Conservation (phyloP, 1,140 invertebrate genomes). For the Solenopsis invicta region DNA sequence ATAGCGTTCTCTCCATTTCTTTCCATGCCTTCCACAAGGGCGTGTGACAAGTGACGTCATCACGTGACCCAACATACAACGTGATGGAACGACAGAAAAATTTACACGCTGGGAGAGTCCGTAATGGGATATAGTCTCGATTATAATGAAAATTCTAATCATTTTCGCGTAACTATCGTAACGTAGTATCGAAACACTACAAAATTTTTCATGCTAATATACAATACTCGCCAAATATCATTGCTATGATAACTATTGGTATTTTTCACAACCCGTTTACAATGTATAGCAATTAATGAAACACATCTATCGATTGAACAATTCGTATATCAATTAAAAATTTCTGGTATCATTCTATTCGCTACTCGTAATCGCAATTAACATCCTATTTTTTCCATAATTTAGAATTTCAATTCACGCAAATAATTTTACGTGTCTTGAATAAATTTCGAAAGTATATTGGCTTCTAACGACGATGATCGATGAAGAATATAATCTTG, state of each 20-base stretch:
- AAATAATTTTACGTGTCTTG: background rate
- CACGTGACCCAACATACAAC: constrained; percentile 52
- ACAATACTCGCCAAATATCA: background rate
- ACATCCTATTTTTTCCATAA: background rate
- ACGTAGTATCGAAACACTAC: background rate
- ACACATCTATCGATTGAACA: background rate
- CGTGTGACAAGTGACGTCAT: constrained; percentile 48
- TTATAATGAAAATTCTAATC: constrained; percentile 30
- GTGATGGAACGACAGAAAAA: constrained; percentile 66
- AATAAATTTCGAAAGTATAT: background rate
- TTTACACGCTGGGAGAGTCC: constrained; percentile 38
- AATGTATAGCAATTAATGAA: background rate
- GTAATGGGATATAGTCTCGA: constrained; percentile 20
- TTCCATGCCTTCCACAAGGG: constrained; percentile 48
- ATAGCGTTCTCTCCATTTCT: constrained; percentile 35
- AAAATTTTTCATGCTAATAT: background rate
- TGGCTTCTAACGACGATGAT: constrained; percentile 24
- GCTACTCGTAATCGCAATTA: background rate
- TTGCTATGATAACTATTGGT: background rate
- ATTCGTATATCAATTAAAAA: background rate
- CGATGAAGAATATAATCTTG: constrained; percentile 49
- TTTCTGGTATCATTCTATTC: background rate
- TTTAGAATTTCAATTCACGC: background rate
- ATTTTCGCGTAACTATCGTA: no score
- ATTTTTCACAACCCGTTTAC: background rate